Conservation (phyloP, 2,113 vertebrate species). For the Apus apus region DNA sequence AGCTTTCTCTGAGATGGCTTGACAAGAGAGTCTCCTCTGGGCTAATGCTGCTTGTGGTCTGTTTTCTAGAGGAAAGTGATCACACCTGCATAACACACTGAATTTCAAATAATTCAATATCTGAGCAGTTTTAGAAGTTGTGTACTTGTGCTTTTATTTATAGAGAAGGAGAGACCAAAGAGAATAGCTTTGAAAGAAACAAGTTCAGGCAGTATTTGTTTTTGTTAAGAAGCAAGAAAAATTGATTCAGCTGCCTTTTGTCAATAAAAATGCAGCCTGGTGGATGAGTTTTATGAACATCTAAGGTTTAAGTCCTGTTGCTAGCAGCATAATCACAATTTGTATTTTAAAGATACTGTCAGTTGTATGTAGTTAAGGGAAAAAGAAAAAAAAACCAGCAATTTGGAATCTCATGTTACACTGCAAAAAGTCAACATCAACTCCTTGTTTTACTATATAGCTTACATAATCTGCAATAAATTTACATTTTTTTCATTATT, state of each 20-base stretch:
- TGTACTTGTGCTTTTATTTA: conserved; percentile 31
- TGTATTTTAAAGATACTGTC: not conserved
- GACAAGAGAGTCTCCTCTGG: not conserved
- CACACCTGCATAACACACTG: not conserved
- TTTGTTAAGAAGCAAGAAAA: conserved; percentile 20
- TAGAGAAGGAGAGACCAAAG: not conserved
- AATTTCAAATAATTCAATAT: conserved; percentile 7
- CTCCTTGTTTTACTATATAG: not conserved
- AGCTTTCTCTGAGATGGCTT: not conserved
- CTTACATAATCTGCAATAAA: not conserved
- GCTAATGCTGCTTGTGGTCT: not conserved
- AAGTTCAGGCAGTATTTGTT: conserved; percentile 1
- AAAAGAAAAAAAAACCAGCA: not conserved
- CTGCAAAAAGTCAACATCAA: not conserved
- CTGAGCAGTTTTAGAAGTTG: not conserved
- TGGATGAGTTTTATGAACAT: not conserved
- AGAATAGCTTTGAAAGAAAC: conserved; percentile 27
- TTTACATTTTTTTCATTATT: not conserved
- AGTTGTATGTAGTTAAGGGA: not conserved
- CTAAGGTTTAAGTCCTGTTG: not conserved
- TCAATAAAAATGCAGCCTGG: conserved; percentile 26
- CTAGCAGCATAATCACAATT: conserved; percentile 10
- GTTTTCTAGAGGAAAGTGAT: not conserved
- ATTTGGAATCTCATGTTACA: not conserved
- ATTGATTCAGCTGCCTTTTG: conserved; percentile 35